A percentile compares a stretch with the other conserved stretches of the same genome.
Conservation (phyloP, 2,888 invertebrate genomes). For the Scaptomyza polygonia region DNA sequence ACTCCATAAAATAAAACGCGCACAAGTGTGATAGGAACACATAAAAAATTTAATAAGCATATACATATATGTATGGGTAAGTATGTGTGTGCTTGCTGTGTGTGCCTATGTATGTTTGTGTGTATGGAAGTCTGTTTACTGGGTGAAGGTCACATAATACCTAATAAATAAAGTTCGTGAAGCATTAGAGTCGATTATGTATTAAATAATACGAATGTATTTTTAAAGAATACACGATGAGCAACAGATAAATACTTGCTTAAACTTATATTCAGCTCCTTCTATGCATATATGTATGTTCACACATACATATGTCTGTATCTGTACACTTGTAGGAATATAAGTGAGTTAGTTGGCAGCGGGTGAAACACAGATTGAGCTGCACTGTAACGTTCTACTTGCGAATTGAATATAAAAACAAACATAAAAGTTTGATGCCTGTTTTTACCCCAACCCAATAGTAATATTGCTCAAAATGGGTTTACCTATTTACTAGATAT, state of each 20-base stretch:
- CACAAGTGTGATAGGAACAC: slow-evolving; percentile 50
- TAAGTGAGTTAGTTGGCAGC: not conserved
- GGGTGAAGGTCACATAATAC: slow-evolving; percentile 44
- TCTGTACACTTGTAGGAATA: no score
- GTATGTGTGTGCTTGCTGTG: not conserved
- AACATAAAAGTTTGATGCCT: slow-evolving; percentile 77
- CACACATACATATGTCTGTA: not conserved
- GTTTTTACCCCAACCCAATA: slow-evolving; percentile 31
- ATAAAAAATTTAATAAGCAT: slow-evolving; percentile 51
- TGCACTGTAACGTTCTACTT: slow-evolving; percentile 56
- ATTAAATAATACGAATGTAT: slow-evolving; percentile 66
- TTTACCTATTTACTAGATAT: slow-evolving; percentile 5
- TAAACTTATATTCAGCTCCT: slow-evolving; percentile 12
- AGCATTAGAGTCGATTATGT: slow-evolving; percentile 72
- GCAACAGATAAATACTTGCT: slow-evolving; percentile 56
- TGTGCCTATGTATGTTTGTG: slow-evolving; percentile 6
- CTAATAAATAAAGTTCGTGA: slow-evolving; percentile 50
- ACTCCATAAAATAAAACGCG: slow-evolving; percentile 29
- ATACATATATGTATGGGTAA: slow-evolving; percentile 5
- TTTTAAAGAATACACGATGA: slow-evolving; percentile 50
- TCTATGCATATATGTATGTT: not conserved
- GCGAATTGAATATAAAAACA: slow-evolving; percentile 80
- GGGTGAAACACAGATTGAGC: not conserved
- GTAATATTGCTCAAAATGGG: slow-evolving; percentile 43
- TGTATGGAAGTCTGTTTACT: slow-evolving; percentile 6